These are phyloP conservation scores for Thaumetopoea pityocampa DNA, from an alignment of 1,140 invertebrate genomes.

Conservation along the genomic window DNA sequence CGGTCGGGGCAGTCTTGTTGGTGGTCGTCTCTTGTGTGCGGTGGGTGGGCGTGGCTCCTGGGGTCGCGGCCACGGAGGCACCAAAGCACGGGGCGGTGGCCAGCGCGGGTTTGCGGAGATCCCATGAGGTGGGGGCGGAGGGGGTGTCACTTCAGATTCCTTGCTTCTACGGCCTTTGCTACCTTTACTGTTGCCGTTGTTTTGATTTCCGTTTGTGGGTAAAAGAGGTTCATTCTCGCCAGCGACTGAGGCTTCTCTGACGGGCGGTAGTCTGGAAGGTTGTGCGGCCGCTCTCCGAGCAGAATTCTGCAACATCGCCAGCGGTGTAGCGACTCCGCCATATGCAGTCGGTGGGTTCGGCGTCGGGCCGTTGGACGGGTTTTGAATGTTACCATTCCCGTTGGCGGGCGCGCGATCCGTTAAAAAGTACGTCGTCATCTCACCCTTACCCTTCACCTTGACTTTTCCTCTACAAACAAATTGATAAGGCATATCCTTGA, in stretches of 20 bases:
- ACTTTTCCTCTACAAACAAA: constrained; percentile 90
- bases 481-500: constrained; percentile 84
- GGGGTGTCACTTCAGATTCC: constrained; percentile 53
- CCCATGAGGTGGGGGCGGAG: constrained; percentile 76
- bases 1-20: constrained; percentile 72
- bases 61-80: constrained; percentile 77
- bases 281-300: constrained; percentile 61
- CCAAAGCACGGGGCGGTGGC: constrained; percentile 68
- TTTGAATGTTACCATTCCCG: constrained; percentile 31
- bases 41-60: constrained; percentile 54
- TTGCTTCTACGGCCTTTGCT: constrained; percentile 64
- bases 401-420: constrained; percentile 77
- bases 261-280: constrained; percentile 57
- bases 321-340: constrained; percentile 82
- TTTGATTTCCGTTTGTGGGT: constrained; percentile 74
- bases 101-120: constrained; percentile 50
- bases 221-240: constrained; percentile 82
- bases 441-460: constrained; percentile 95
- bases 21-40: constrained; percentile 55
- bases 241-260: constrained; percentile 70
- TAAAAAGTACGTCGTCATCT: constrained; percentile 95
- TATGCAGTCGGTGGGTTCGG: constrained; percentile 75
- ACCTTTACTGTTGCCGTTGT: constrained; percentile 73
- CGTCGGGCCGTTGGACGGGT: constrained; percentile 35
- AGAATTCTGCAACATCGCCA: constrained; percentile 80